Evolutionary conservation across 2,888 invertebrate genomes (phyloP).

Genomic region (Eucera pruinosa): DNA sequence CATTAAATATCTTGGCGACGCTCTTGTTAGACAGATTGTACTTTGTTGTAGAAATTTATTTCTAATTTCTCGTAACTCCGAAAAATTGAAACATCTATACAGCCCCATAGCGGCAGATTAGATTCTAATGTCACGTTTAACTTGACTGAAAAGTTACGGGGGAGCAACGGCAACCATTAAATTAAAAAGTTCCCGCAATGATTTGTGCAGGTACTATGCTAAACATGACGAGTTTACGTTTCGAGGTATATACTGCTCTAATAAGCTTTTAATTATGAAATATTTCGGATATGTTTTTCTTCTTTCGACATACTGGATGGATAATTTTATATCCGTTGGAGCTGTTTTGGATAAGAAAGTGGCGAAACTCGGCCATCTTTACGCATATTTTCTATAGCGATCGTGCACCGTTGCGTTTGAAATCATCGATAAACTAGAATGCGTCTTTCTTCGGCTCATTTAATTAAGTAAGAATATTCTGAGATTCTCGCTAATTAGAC

Average conservation of each 20-base stretch:
- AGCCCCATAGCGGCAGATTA: neutral
- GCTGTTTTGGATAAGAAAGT: neutral
- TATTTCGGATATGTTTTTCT: neutral
- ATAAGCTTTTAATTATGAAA: conserved; percentile 22
- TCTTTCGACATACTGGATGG: neutral
- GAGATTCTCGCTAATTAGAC: conserved; percentile 33
- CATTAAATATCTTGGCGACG: too few species aligned
- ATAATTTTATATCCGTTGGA: conserved; percentile 2
- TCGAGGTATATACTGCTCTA: conserved; percentile 18
- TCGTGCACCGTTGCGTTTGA: conserved; percentile 34
- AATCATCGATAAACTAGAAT: conserved; percentile 32
- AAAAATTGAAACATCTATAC: neutral
- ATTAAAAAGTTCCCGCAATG: conserved; percentile 37
- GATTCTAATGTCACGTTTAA: conserved; percentile 22
- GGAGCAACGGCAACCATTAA: conserved; percentile 14
- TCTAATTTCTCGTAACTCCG: too few species aligned
- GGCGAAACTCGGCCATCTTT: neutral
- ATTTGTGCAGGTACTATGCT: neutral
- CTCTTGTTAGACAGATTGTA: too few species aligned
- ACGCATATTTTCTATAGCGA: neutral
- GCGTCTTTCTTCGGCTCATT: conserved; percentile 17
- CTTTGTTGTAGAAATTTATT: too few species aligned
- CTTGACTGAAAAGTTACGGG: conserved; percentile 4
- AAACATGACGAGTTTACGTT: conserved; percentile 13
- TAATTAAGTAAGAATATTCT: conserved; percentile 43